phyloP scores from a whole-genome alignment of 2,113 vertebrate species.

The Tauraco erythrolophus region DNA sequence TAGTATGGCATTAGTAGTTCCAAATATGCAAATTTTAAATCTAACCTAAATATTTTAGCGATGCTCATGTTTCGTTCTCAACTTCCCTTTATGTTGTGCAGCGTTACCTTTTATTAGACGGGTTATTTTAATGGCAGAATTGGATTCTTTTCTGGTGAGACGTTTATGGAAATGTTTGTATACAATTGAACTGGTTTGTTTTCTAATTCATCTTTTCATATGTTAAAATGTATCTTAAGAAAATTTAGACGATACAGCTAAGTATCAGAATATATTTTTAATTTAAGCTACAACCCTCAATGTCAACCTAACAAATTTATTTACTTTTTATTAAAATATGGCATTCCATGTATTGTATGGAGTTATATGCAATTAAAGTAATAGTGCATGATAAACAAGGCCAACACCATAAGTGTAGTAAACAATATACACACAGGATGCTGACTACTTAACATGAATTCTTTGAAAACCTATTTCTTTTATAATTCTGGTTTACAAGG shows the following conservation, averaged over 20 bases:
- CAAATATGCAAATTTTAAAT: neutral
- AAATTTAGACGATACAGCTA: neutral
- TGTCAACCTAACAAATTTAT: neutral
- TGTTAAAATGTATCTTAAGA: neutral
- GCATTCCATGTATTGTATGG: neutral
- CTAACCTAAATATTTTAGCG: neutral
- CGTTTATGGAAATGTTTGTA: neutral
- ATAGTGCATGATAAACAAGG: neutral
- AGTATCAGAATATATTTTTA: neutral
- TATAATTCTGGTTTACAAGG: neutral
- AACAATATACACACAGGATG: neutral
- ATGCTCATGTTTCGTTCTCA: neutral
- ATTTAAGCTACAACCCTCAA: neutral
- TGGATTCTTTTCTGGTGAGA: neutral
- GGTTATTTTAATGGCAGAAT: neutral
- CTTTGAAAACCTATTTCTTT: neutral
- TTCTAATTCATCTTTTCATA: neutral
- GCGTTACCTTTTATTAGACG: neutral
- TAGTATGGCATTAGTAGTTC: neutral
- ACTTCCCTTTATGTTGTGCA: neutral
- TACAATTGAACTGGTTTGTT: neutral
- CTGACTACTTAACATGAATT: neutral
- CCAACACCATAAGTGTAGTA: neutral
- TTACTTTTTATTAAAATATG: neutral
- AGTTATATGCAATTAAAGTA: neutral